phyloP scores from a whole-genome alignment of 2,113 vertebrate genomes.

The Riparia riparia region DNA sequence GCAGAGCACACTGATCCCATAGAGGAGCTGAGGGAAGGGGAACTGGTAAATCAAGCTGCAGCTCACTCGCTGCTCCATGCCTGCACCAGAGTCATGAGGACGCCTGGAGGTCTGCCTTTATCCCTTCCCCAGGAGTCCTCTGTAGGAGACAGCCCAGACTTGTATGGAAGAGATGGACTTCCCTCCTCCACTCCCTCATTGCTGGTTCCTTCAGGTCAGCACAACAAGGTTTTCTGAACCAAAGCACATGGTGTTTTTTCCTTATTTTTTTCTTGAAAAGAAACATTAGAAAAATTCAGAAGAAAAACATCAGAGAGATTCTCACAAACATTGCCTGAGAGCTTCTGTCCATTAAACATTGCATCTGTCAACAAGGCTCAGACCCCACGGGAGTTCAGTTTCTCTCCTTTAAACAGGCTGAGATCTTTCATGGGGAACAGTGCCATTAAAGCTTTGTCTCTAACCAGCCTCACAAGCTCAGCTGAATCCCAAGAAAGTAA shows the following conservation, averaged over 20 bases:
- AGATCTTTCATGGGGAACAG: background rate
- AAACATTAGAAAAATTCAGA: background rate
- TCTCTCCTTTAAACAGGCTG: background rate
- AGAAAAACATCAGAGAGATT: background rate
- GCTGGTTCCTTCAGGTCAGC: background rate
- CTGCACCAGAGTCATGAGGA: background rate
- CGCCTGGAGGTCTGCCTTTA: background rate
- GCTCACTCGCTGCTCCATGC: fast-evolving
- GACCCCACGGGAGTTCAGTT: background rate
- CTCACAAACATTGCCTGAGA: background rate
- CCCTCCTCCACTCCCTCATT: background rate
- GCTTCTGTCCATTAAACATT: background rate
- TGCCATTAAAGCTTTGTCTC: background rate
- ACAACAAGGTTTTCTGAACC: background rate
- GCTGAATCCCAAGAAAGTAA: background rate
- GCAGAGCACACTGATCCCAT: background rate
- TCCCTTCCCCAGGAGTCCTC: background rate
- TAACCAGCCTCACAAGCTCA: background rate
- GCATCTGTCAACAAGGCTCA: background rate
- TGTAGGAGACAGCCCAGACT: background rate
- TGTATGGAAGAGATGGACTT: fast-evolving
- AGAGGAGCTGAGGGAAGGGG: background rate
- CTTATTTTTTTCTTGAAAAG: background rate
- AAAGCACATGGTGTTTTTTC: background rate
- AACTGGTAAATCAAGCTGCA: background rate